These are phyloP conservation scores for Spheniscus humboldti DNA, from an alignment of 2,797 vertebrate genomes.

Conservation along the genomic window DNA sequence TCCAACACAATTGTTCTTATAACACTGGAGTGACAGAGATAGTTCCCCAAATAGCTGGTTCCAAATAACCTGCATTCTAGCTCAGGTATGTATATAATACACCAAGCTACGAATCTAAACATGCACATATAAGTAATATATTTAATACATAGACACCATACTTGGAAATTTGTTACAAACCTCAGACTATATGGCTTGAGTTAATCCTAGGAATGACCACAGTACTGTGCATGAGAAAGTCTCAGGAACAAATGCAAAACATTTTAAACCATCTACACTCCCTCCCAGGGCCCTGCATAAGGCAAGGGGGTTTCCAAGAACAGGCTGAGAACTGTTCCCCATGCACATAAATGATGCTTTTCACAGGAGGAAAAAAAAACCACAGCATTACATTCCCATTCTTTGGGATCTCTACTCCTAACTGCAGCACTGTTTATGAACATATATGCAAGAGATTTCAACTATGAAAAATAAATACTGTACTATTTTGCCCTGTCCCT, in stretches of 20 bases:
- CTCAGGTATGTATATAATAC: background rate
- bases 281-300: background rate
- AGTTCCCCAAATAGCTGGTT: background rate
- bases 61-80: background rate
- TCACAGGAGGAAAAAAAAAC: background rate
- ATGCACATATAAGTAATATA: background rate
- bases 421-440: background rate
- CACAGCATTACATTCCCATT: background rate
- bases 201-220: background rate
- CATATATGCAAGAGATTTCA: background rate
- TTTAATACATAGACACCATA: accelerated
- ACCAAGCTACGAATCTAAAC: background rate
- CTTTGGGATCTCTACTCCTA: background rate
- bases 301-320: background rate
- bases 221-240: background rate
- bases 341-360: background rate
- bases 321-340: background rate
- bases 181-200: background rate
- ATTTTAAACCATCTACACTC: background rate
- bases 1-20: background rate
- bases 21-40: background rate
- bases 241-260: background rate
- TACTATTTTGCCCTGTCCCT: accelerated
- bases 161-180: background rate
- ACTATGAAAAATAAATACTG: background rate